A percentile compares a stretch with the other conserved stretches of the same genome.
Evolutionary conservation across 1,140 invertebrate genomes (phyloP).

Genomic region (Marisa cornuarietis): DNA sequence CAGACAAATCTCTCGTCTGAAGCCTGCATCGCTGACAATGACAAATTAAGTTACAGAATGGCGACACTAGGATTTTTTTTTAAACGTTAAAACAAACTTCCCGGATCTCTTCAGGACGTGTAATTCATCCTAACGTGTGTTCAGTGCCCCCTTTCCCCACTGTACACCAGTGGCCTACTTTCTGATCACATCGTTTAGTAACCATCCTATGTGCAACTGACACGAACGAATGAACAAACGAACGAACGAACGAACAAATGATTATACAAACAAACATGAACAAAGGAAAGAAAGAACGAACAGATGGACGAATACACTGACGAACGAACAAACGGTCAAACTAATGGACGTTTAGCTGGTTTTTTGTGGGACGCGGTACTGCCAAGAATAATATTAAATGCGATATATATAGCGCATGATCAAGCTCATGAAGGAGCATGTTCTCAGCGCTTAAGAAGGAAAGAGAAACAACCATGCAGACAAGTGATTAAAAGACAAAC

Average conservation of each 20-base stretch:
- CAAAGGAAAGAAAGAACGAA: neutral
- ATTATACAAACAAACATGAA: neutral
- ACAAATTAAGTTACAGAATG: no score
- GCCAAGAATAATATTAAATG: neutral
- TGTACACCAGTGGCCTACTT: no score
- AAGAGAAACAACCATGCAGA: neutral
- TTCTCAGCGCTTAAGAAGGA: neutral
- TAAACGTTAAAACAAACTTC: neutral
- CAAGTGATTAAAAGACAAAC: neutral
- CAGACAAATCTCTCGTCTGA: no score
- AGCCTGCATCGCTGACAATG: no score
- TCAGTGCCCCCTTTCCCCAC: no score
- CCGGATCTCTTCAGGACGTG: neutral
- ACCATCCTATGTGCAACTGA: neutral
- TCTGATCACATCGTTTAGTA: neutral
- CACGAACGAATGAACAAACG: neutral
- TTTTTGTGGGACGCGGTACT: no score
- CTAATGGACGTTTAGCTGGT: neutral
- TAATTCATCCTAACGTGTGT: neutral
- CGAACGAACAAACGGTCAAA: neutral
- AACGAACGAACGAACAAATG: neutral
- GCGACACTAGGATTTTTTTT: neutral
- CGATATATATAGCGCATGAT: neutral
- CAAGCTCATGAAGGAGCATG: no score
- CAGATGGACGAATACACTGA: neutral